Evolutionary conservation across 2,888 invertebrate species (phyloP), one percentile per base, ranked within the genome.

Genomic region (Clanis bilineata): DNA sequence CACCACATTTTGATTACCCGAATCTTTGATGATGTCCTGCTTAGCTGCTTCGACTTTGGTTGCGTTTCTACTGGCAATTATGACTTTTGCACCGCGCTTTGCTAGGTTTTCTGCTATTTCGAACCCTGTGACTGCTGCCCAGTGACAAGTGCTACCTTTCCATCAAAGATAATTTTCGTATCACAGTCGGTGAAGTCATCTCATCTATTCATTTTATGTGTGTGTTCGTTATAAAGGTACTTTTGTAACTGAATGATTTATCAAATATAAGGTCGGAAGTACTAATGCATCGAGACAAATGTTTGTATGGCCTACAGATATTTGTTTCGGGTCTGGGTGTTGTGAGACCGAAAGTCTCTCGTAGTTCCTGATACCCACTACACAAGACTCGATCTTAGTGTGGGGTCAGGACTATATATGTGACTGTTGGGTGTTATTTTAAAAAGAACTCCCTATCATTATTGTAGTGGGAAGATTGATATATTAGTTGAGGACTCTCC

Each of bases 11-110:
- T 57, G 22, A 55, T 82, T 77, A 15, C 80, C 80, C 0, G 83
- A 70, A 3, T 74, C 64, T 45, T 75, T 22, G 1, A 79, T 64
- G 15, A 89, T 85, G 1, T 60, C 61, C 1, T 74, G 62, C 56
- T 61, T 77, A 0, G 86, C 83, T 15, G 71, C 67, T 47, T 68
- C 63, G 7, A 86, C 65, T 62, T 81, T 86, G 0, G 66, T 64
- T 39, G 82, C 72, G 65, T 93, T 93, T 38, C 93, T 77, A 64
- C 94, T 93, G 0, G 93, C 93, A 59, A 94, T 83, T 38, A 94
- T 93, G 4, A 94, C 93, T 65, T 87, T 84, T 10, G 93, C 94
- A 0, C 94, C 94, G 51, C 93, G 82, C 45, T 76, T 84, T 18
- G 93, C 93, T 57, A 88, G 68, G 62, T 85, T 83, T 58, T 82